Percentiles rank a stretch among this genome's conserved stretches.
Evolutionary conservation across 2,888 invertebrate species (phyloP).

Genomic region (Molanna angustata): DNA sequence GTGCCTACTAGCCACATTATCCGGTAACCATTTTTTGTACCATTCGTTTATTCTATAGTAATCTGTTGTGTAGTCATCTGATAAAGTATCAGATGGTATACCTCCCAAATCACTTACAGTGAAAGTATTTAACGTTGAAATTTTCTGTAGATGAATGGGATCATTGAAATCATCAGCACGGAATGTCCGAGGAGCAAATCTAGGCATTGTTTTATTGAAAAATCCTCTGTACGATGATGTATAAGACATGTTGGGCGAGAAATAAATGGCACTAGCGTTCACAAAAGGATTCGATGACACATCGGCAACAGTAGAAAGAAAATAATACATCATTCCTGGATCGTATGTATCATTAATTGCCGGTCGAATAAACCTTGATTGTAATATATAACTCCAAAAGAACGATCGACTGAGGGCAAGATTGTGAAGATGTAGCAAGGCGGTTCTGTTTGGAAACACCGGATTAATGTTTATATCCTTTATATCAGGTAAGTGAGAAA

Average conservation of each 20-base stretch:
- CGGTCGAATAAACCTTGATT: conserved; percentile 84
- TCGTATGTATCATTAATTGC: conserved; percentile 91
- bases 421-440: conserved; percentile 89
- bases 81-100: conserved; percentile 72
- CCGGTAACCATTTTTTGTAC: conserved; percentile 91
- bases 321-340: conserved; percentile 98
- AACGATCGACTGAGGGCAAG: conserved; percentile 95
- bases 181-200: conserved; percentile 92
- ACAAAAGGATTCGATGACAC: conserved; percentile 89
- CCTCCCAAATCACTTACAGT: conserved; percentile 83
- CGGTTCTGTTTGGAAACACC: conserved; percentile 91
- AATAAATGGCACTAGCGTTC: conserved; percentile 91
- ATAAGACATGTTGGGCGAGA: conserved; percentile 91
- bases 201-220: conserved; percentile 92
- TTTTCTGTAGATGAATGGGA: conserved; percentile 91
- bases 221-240: conserved; percentile 92
- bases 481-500: conserved; percentile 90
- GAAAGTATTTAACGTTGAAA: conserved; percentile 93
- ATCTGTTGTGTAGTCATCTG: conserved; percentile 87
- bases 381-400: conserved; percentile 93
- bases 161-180: conserved; percentile 93
- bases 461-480: conserved; percentile 94
- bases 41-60: conserved; percentile 91
- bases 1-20: conserved; percentile 75
- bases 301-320: conserved; percentile 91